Conservation (phyloP, 2,888 invertebrate species). For the Euplagia quadripunctaria region DNA sequence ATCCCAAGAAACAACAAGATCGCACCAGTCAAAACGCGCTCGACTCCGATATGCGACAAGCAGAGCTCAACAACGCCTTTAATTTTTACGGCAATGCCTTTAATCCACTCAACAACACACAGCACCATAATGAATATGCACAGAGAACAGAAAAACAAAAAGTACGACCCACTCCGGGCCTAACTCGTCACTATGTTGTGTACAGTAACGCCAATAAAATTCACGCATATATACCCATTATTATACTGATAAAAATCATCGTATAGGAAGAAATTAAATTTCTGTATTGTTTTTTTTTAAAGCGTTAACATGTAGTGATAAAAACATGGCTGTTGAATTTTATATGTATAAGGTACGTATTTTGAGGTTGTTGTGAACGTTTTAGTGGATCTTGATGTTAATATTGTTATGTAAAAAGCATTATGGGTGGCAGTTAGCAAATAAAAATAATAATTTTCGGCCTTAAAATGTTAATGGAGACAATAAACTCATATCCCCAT, state of each 20-base stretch:
- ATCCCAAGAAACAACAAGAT: constrained; percentile 77
- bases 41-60: constrained; percentile 73
- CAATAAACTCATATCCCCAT: constrained; percentile 65
- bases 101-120: constrained; percentile 66
- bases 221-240: constrained; percentile 35
- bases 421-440: constrained; percentile 51
- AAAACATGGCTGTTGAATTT: constrained; percentile 85
- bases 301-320: constrained; percentile 75
- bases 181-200: constrained; percentile 69
- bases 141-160: constrained; percentile 80
- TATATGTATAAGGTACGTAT: constrained; percentile 74
- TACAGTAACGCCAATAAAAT: constrained; percentile 62
- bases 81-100: constrained; percentile 74
- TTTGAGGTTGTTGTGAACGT: constrained; percentile 78
- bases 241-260: constrained; percentile 51
- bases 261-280: constrained; percentile 60
- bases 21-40: constrained; percentile 75
- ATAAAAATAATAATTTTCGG: constrained; percentile 54
- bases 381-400: constrained; percentile 71
- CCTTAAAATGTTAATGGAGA: constrained; percentile 74
- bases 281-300: constrained; percentile 52
- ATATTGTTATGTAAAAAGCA: constrained; percentile 68
- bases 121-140: constrained; percentile 71
- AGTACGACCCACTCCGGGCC: constrained; percentile 79
- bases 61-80: constrained; percentile 75